Evolutionary conservation across 2,888 invertebrate species (phyloP).

Genomic region (Orchestes rusci): DNA sequence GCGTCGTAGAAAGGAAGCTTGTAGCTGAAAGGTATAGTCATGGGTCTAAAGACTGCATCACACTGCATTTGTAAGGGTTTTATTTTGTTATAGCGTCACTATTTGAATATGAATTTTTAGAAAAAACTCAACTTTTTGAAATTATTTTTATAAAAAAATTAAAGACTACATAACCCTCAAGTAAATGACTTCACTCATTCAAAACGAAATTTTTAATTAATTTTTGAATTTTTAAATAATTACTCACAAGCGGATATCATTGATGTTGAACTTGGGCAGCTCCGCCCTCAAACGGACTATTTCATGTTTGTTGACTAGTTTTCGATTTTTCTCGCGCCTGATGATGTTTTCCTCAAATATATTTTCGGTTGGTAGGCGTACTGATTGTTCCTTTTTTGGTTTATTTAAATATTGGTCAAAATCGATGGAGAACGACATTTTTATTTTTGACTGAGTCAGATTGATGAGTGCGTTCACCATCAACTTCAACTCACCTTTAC

Average conservation of each 20-base stretch:
- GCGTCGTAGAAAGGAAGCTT: conserved; percentile 50
- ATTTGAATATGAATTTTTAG: background rate
- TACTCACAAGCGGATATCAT: conserved; percentile 39
- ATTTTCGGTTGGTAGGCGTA: background rate
- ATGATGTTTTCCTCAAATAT: conserved; percentile 16
- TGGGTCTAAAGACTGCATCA: background rate
- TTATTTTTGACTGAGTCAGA: too few species aligned
- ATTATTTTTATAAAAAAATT: too few species aligned
- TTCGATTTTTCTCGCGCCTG: conserved; percentile 15
- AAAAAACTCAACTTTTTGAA: background rate
- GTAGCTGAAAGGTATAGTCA: conserved; percentile 44
- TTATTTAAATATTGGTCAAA: too few species aligned
- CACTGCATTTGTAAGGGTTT: background rate
- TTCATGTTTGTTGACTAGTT: conserved; percentile 18
- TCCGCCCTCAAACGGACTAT: conserved; percentile 35
- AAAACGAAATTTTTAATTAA: background rate
- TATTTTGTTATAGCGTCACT: background rate
- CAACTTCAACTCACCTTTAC: too few species aligned
- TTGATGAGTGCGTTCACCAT: too few species aligned
- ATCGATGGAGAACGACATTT: too few species aligned
- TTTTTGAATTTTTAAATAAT: background rate
- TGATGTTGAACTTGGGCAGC: conserved; percentile 37
- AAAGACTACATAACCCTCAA: too few species aligned
- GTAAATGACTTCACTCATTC: too few species aligned
- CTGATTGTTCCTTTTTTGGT: too few species aligned